Conservation (phyloP, 64 coral and sea anemone genomes). For the Cladopsammia gracilis region DNA sequence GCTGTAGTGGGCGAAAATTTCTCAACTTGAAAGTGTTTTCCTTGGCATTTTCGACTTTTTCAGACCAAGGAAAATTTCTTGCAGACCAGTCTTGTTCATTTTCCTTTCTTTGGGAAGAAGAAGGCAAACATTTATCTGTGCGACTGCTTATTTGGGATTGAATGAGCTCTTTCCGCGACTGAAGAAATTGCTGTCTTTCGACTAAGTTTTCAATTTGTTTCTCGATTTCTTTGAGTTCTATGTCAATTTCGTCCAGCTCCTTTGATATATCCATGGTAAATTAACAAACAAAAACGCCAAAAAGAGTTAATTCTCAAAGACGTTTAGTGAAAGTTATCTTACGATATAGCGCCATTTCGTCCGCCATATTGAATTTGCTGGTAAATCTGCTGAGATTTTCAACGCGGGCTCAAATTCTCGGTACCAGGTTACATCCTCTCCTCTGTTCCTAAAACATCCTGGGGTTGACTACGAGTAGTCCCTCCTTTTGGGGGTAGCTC, state of each 20-base stretch:
- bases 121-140: not conserved
- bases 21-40: conserved; percentile 74
- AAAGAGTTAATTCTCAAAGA: not conserved
- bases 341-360: not conserved
- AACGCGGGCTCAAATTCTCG: not conserved
- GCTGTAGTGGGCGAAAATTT: conserved; percentile 83
- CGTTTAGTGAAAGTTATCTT: too few species aligned
- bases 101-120: not conserved
- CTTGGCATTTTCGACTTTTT: conserved; percentile 71
- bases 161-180: conserved; percentile 46
- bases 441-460: too few species aligned
- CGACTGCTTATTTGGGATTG: conserved; percentile 47
- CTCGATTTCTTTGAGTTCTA: conserved; percentile 80
- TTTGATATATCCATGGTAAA: conserved; percentile 54
- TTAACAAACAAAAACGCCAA: not conserved
- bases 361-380: conserved; percentile 6
- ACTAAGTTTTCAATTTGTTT: conserved; percentile 70
- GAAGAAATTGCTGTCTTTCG: conserved; percentile 75
- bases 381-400: not conserved
- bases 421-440: too few species aligned
- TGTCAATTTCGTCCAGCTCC: conserved; percentile 72
- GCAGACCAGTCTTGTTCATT: conserved; percentile 54
- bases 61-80: conserved; percentile 72
- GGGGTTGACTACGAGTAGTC: too few species aligned
- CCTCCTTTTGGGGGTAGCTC: too few species aligned